Evolutionary conservation across 2,888 invertebrate genomes (phyloP).

Genomic region (Pollenia angustigena): DNA sequence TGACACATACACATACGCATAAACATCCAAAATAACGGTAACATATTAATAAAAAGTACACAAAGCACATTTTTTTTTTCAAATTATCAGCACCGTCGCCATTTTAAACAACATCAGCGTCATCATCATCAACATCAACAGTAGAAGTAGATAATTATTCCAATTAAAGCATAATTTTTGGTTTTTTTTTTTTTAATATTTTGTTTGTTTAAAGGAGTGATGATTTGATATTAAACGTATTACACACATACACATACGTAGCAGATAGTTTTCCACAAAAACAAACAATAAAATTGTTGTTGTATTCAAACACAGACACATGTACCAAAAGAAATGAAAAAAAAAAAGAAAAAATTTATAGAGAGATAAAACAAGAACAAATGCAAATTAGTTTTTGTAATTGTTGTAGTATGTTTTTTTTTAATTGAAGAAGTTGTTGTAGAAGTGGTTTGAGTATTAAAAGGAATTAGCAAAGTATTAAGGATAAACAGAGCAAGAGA

Average conservation of each 20-base stretch:
- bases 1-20: constrained; percentile 6
- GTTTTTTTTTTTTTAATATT: constrained; percentile 24
- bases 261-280: constrained; percentile 36
- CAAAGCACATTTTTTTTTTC: constrained; percentile 24
- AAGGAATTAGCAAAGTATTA: neutral
- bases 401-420: neutral
- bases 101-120: constrained; percentile 1
- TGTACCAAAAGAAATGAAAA: constrained; percentile 1
- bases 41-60: constrained; percentile 28
- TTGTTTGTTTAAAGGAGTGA: neutral
- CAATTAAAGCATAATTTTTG: constrained; percentile 55
- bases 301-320: constrained; percentile 26
- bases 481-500: neutral
- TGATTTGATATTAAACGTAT: constrained; percentile 39
- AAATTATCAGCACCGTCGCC: constrained; percentile 20
- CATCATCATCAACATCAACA: constrained; percentile 15
- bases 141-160: constrained; percentile 36
- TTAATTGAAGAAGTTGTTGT: neutral
- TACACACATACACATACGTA: constrained; percentile 12
- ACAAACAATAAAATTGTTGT: constrained; percentile 23
- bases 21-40: constrained; percentile 36
- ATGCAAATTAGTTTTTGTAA: constrained; percentile 52
- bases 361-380: constrained; percentile 36
- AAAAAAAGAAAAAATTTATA: constrained; percentile 22
- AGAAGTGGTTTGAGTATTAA: constrained; percentile 6